Base-by-base conservation (phyloP, 1,140 invertebrate genomes). In the Microplitis mediator region DNA sequence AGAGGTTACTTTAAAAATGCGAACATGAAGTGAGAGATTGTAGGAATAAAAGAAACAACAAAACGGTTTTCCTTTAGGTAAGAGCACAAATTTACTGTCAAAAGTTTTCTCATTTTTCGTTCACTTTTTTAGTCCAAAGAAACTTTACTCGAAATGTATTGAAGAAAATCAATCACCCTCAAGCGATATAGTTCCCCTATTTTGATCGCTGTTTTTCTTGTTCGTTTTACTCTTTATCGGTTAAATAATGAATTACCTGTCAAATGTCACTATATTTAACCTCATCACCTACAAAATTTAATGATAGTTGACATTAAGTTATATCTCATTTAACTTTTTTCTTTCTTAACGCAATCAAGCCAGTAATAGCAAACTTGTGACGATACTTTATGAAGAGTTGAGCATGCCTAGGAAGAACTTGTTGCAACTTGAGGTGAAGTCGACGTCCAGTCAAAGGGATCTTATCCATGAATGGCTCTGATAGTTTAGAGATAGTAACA, bases 51-150 rank as follows among this genome's bases (percentile, higher is more conserved):
- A 36, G 23, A 71, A 63, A 51, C 51, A 50, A 32, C 56, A 39
- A 62, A 70, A 79, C 80, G 76, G 81, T 83, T 83, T 81, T 76
- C 74, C 74, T 73, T 71, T 74, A 84, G 79, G 80, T 81, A 80
- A 84, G 50, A 64, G 82, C 81, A 74, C 77, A 78, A 79, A 78
- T 78, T 77, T 71, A 74, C 73, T 61, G 77, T 76, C 75, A 78
- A 84, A 86, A 85, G 80, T 86, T 86, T 84, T 81, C 80, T 84
- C 84, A 85, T 85, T 85, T 85, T 85, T 86, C 82, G 80, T 81
- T 76, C 52, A 60, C 31, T 63, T 68, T 60, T 34, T 23, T 65
- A 52, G 69, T 68, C 72, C 51, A 50, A 13, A 31, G 6, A 71
- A 78, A 77, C 62, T 78, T 79, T 75, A 58, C 39, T 74, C 80